Conservation (phyloP, 2,113 vertebrate genomes). For the Alosa alosa region DNA sequence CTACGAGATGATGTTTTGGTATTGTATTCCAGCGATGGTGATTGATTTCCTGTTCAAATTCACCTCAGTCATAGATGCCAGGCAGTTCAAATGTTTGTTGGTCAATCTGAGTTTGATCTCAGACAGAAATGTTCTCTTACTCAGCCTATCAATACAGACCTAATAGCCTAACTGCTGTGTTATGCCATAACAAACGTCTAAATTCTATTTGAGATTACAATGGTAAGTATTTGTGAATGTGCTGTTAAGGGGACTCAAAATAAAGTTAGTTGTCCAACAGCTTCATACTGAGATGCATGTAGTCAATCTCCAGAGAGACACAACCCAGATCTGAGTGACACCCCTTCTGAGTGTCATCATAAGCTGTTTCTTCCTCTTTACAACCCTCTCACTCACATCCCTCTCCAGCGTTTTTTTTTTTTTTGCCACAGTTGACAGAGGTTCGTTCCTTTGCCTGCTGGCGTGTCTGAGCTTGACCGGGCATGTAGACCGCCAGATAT, state of each 20-base stretch:
- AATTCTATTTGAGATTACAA: background rate
- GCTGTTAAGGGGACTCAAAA: background rate
- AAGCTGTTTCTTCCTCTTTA: background rate
- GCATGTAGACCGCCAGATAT: conserved; percentile 26
- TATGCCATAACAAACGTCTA: background rate
- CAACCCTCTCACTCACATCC: background rate
- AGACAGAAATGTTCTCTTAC: background rate
- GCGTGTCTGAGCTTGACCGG: conserved; percentile 65
- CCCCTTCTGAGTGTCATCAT: background rate
- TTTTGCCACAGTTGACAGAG: conserved; percentile 23
- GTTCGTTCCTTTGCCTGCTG: conserved; percentile 33
- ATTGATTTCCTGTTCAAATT: too few species aligned
- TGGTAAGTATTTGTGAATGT: background rate
- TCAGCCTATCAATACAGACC: background rate
- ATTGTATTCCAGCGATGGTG: too few species aligned
- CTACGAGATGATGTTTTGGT: too few species aligned
- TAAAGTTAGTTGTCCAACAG: conserved; percentile 24
- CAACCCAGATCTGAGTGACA: background rate
- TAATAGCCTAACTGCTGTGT: too few species aligned
- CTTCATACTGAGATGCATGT: conserved; percentile 14
- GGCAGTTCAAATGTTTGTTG: too few species aligned
- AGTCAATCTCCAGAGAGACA: background rate
- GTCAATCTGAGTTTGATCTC: too few species aligned
- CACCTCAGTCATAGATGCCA: too few species aligned
- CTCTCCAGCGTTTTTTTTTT: background rate